Evolutionary conservation across 2,888 invertebrate genomes (phyloP).

Genomic region (Dione juno): DNA sequence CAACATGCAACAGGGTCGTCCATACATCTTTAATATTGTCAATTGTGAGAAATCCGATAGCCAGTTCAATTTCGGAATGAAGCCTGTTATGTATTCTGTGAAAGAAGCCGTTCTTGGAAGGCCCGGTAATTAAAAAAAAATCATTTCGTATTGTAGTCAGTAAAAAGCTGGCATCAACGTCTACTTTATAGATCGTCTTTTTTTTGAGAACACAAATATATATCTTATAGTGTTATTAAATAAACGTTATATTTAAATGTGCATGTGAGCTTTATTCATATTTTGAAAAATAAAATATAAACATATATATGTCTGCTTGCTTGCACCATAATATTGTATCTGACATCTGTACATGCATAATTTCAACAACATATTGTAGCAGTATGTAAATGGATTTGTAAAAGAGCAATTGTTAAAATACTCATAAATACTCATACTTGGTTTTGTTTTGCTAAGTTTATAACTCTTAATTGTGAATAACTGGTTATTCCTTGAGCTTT

Average conservation of each 20-base stretch:
- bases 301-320: neutral
- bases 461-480: neutral
- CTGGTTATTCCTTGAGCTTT: neutral
- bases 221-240: neutral
- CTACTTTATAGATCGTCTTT: neutral
- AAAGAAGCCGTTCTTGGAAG: constrained; percentile 85
- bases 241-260: neutral
- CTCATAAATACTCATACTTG: no score
- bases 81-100: constrained; percentile 93
- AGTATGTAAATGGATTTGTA: no score
- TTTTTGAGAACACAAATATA: neutral
- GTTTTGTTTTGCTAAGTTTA: neutral
- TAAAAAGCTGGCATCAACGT: constrained; percentile 6
- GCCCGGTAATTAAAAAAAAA: constrained; percentile 64
- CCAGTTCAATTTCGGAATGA: constrained; percentile 95
- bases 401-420: no score
- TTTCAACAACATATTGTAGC: neutral
- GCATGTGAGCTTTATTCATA: no score
- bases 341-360: neutral
- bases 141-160: constrained; percentile 11
- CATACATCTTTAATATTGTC: constrained; percentile 92
- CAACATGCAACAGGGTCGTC: constrained; percentile 87
- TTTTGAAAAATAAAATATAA: neutral
- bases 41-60: constrained; percentile 94
- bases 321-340: neutral